Evolutionary conservation across 2,113 vertebrate genomes (phyloP).

Genomic region (Cololabis saira): DNA sequence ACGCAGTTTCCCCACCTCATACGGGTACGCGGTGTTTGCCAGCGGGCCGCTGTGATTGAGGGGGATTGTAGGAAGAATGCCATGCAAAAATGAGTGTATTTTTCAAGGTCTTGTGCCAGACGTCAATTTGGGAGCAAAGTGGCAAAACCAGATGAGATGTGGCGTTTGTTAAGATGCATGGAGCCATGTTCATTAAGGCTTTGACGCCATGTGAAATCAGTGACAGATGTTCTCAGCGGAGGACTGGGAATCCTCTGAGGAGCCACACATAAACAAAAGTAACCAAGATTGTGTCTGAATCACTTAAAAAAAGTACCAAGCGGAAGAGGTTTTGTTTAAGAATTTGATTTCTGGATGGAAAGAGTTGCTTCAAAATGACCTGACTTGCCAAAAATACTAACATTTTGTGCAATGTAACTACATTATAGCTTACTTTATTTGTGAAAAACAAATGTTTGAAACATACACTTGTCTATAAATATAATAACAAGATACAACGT

Average conservation of each 20-base stretch:
- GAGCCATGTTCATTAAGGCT: slow-evolving; percentile 77
- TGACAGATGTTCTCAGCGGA: slow-evolving; percentile 79
- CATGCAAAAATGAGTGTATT: slow-evolving; percentile 41
- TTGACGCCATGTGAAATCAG: slow-evolving; percentile 81
- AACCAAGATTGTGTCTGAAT: slow-evolving; percentile 53
- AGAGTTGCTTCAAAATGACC: slow-evolving; percentile 9
- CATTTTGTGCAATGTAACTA: background rate
- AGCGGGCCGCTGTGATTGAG: slow-evolving; percentile 27
- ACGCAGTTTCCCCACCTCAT: slow-evolving; percentile 44
- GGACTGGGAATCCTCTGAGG: slow-evolving; percentile 43
- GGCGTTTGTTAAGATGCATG: slow-evolving; percentile 67
- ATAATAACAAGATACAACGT: background rate
- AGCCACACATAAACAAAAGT: slow-evolving; percentile 63
- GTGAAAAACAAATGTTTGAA: background rate
- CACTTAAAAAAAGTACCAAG: slow-evolving; percentile 31
- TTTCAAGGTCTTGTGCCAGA: slow-evolving; percentile 52
- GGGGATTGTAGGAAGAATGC: slow-evolving; percentile 41
- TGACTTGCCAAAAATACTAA: slow-evolving; percentile 11
- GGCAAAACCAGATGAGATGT: slow-evolving; percentile 71
- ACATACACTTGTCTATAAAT: background rate
- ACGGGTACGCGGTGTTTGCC: slow-evolving; percentile 14
- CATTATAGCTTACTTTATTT: background rate
- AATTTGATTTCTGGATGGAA: slow-evolving; percentile 20
- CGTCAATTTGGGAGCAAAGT: slow-evolving; percentile 53
- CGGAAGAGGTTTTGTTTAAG: slow-evolving; percentile 21